Evolutionary conservation across 2,888 invertebrate genomes (phyloP).

Genomic region (Diabrotica balteata): DNA sequence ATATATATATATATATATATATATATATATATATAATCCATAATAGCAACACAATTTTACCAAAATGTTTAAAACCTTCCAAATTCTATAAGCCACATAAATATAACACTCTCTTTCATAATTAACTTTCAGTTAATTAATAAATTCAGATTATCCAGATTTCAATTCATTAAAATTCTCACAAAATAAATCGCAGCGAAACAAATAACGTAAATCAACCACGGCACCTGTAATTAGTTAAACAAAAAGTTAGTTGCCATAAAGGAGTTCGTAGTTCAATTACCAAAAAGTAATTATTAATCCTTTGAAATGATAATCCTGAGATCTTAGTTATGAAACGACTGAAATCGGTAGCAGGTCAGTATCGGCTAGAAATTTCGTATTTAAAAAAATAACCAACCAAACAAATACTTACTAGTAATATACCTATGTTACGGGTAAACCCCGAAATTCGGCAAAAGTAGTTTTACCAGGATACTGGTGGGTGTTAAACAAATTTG

Average conservation of each 20-base stretch:
- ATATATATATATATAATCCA: too few relatives aligned
- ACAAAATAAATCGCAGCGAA: background rate
- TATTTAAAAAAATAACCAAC: too few relatives aligned
- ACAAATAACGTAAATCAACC: conserved; percentile 1
- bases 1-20: too few relatives aligned
- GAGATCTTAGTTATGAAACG: conserved; percentile 5
- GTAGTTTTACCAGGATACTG: too few relatives aligned
- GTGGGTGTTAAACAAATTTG: too few relatives aligned
- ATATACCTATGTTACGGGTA: too few relatives aligned
- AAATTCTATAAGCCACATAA: too few relatives aligned
- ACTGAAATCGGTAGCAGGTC: background rate
- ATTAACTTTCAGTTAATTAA: background rate
- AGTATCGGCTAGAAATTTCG: background rate
- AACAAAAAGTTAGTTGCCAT: conserved; percentile 1
- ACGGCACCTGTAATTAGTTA: background rate
- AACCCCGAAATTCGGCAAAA: too few relatives aligned
- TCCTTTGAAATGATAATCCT: background rate
- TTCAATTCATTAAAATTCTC: background rate
- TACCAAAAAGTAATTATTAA: conserved; percentile 6
- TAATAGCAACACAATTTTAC: too few relatives aligned
- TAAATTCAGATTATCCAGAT: too few relatives aligned
- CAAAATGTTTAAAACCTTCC: too few relatives aligned
- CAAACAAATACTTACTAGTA: too few relatives aligned
- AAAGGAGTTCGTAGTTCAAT: background rate
- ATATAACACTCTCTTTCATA: background rate